Conservation (phyloP, 1,140 invertebrate genomes). For the Diachasmimorpha longicaudata region DNA sequence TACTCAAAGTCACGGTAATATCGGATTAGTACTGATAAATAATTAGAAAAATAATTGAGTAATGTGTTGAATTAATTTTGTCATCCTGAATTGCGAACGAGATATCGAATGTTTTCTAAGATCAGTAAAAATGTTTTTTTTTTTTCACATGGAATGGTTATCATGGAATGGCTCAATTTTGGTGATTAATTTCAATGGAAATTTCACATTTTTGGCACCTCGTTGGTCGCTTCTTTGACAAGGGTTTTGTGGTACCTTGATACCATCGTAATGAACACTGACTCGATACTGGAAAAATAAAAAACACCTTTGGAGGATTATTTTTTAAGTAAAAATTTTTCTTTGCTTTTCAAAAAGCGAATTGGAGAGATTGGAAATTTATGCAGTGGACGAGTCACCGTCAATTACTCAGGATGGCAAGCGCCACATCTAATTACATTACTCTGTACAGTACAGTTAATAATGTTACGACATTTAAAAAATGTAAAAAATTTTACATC, state of each 20-base stretch:
- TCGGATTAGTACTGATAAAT: neutral
- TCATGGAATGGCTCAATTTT: slow-evolving; percentile 4
- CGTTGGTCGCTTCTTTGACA: slow-evolving; percentile 26
- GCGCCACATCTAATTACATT: slow-evolving; percentile 35
- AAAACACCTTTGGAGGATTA: no score
- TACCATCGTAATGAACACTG: slow-evolving; percentile 5
- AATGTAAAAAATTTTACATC: slow-evolving; percentile 13
- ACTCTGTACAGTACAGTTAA: slow-evolving; percentile 28
- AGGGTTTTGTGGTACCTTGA: slow-evolving; percentile 20
- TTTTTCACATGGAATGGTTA: slow-evolving; percentile 8
- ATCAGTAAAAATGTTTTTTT: neutral
- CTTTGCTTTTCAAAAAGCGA: neutral
- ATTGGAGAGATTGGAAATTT: neutral
- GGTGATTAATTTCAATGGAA: slow-evolving; percentile 1
- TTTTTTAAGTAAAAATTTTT: neutral
- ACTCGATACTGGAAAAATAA: neutral
- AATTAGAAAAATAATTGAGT: slow-evolving; percentile 15
- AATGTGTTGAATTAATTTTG: slow-evolving; percentile 1
- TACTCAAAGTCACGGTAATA: neutral
- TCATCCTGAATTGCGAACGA: neutral
- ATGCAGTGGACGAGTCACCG: neutral
- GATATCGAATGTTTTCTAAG: neutral
- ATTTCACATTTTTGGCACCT: slow-evolving; percentile 33
- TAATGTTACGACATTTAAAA: slow-evolving; percentile 29
- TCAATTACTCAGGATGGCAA: slow-evolving; percentile 6